These are phyloP conservation scores for Idris sp. DNA, from an alignment of 1,140 invertebrate genomes.

Conservation along the genomic window DNA sequence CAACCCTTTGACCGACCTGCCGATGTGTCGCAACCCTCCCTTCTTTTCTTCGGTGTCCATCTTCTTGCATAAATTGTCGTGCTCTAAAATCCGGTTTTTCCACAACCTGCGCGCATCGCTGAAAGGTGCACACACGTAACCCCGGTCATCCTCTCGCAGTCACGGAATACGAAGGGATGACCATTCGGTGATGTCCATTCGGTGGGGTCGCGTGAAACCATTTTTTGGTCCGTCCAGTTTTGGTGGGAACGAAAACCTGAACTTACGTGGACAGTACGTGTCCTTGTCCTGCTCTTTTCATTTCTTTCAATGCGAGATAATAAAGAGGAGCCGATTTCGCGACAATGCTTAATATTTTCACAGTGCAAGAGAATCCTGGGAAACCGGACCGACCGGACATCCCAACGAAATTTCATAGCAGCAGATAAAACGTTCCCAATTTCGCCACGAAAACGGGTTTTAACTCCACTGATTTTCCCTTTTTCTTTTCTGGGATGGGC, in stretches of 20 bases:
- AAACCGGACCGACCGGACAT: constrained; percentile 72
- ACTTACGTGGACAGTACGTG: constrained; percentile 62
- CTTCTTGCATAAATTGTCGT: constrained; percentile 60
- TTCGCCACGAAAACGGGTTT: constrained; percentile 43
- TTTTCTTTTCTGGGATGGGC: too few species aligned
- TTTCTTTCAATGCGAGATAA: too few species aligned
- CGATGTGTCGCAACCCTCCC: constrained; percentile 40
- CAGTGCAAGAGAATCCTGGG: constrained; percentile 52
- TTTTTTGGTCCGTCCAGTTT: constrained; percentile 62
- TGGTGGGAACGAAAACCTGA: constrained; percentile 78
- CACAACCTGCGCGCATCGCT: constrained; percentile 39
- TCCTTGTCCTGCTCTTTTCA: too few species aligned
- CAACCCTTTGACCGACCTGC: constrained; percentile 48
- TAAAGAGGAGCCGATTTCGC: constrained; percentile 7
- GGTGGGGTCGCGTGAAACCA: constrained; percentile 60
- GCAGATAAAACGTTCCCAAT: too few species aligned
- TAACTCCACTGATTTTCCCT: too few species aligned
- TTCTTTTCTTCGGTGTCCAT: constrained; percentile 49
- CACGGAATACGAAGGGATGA: constrained; percentile 69
- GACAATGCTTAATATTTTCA: constrained; percentile 41
- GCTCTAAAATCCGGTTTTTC: constrained; percentile 50
- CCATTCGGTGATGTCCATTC: constrained; percentile 66
- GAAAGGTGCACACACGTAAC: constrained; percentile 43
- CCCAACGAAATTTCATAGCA: constrained; percentile 62
- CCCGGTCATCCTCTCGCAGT: constrained; percentile 46